Evolutionary conservation across 1,140 invertebrate species (phyloP), one percentile per base, ranked within the genome.

Genomic region (Tetragnatha versicolor): DNA sequence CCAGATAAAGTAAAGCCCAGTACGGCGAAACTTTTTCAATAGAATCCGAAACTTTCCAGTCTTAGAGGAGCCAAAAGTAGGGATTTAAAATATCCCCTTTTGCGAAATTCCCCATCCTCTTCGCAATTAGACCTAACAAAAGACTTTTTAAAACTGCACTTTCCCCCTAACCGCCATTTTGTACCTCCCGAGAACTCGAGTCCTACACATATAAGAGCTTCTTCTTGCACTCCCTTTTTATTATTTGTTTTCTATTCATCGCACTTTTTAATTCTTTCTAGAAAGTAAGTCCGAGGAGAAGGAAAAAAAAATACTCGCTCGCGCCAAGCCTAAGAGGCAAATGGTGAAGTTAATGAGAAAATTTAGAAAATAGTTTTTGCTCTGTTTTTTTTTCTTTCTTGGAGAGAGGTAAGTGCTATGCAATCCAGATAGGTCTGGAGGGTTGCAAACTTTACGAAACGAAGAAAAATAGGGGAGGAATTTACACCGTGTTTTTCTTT

Each of bases 281-380:
- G 25, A 17, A 55, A 55, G 25, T 25, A 17, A 47, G 20, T 47
- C 42, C 42, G 12, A 17, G 3, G 42, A 20, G 12, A 25, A 61
- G 27, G 39, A 42, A 66, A 65, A 66, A 66, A 47, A 12, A n/a
- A n/a, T n/a, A n/a, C n/a, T n/a, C n/a, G n/a, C n/a, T n/a, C n/a
- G n/a, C n/a, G n/a, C 0, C n/a, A 37, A 37, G 25, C 6, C 29
- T 22, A 47, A 66, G 42, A 66, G 20, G 4, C 20, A 45, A 10
- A 27, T 68, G 35, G 39, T 9, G 29, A 35, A 53, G 66, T 69
- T 69, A 69, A 69, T 69, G 47, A 69, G 47, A 69, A 69, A 69
- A 53, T 69, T 69, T 69, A 31, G 29, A 35, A 69, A 69, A 20
- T 12, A 35, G 25, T 33, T 69, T 35, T 69, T 51, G 29, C 35